Evolutionary conservation across 2,888 invertebrate species (phyloP).

Genomic region (Axea sp.): DNA sequence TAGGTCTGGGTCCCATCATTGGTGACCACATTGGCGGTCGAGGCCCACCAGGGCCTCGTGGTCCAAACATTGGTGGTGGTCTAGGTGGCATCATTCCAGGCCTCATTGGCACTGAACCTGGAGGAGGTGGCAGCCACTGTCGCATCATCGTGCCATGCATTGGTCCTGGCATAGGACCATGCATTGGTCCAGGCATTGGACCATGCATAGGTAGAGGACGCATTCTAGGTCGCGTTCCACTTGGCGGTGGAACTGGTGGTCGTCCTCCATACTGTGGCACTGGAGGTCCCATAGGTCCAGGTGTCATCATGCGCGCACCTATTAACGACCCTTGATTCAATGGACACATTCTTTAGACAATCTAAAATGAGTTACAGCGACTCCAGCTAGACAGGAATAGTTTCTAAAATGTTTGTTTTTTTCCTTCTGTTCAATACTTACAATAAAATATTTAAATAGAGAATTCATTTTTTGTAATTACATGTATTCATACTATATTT

Average conservation of each 20-base stretch:
- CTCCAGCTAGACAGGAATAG: background rate
- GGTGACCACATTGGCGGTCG: conserved; percentile 59
- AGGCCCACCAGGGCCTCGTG: conserved; percentile 56
- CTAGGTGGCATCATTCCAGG: conserved; percentile 60
- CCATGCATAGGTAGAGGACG: conserved; percentile 52
- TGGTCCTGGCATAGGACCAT: conserved; percentile 63
- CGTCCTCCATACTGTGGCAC: conserved; percentile 30
- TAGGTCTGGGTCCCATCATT: conserved; percentile 65
- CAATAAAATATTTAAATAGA: no score
- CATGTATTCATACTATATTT: no score
- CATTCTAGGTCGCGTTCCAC: conserved; percentile 68
- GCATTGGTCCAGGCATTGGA: conserved; percentile 65
- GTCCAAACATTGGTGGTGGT: conserved; percentile 58
- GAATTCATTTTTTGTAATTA: no score
- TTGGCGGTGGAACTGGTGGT: conserved; percentile 53
- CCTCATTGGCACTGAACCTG: conserved; percentile 38
- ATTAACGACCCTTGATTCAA: conserved; percentile 15
- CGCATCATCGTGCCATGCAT: conserved; percentile 66
- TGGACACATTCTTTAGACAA: conserved; percentile 20
- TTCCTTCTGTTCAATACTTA: no score
- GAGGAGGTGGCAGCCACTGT: conserved; percentile 66
- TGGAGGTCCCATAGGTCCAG: conserved; percentile 38
- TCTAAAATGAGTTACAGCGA: conserved; percentile 17
- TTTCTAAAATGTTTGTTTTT: no score
- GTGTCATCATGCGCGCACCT: conserved; percentile 30